Base-by-base conservation (phyloP, 2,113 vertebrate species). In the Malaclemys terrapin region DNA sequence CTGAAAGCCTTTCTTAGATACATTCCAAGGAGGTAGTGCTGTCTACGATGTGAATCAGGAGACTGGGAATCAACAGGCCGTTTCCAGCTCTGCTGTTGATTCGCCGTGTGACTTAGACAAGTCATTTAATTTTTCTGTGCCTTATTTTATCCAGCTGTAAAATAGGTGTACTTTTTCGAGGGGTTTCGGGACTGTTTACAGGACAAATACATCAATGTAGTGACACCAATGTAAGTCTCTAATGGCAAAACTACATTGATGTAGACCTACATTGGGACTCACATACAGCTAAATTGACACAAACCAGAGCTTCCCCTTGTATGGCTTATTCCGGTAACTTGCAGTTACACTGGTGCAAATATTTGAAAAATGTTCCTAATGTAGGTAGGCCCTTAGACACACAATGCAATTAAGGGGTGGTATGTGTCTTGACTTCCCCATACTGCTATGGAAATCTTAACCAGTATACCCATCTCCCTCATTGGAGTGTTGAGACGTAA, bases 21-120 rank as follows among this genome's bases (percentile, higher is more conserved):
- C n/a, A 22, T 56, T 87, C 69, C 16, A 42, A 45, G 57, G 72
- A 14, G 6, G 7, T 2, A 25, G 2, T 2, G 0, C 49, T 78
- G n/a, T 35, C 65, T 69, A 69, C 35, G 17, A 35, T n/a, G 17
- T 42, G 1, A 27, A 49, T 62, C 47, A 29, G 79, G 87, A 38
- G 62, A 57, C 31, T 90, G 80, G 57, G 50, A 75, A 38, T 49
- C 45, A 56, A 5, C 2, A 10, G 13, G 57, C 29, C 2, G 0
- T 38, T 91, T 65, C 57, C 94, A 27, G 1, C 56, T 57, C 92
- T 91, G 75, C 29, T 80, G 90, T 47, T 19, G 13, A 82, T 93
- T 89, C 83, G 10, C 5, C n/a, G 10, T 35, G 56, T 79, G 53
- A 59, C 22, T 87, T 89, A 5, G 80, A 45, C 65, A 57, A 50